Evolutionary conservation across 2,888 invertebrate genomes (phyloP).

Genomic region (Barypeithes pellucidus): DNA sequence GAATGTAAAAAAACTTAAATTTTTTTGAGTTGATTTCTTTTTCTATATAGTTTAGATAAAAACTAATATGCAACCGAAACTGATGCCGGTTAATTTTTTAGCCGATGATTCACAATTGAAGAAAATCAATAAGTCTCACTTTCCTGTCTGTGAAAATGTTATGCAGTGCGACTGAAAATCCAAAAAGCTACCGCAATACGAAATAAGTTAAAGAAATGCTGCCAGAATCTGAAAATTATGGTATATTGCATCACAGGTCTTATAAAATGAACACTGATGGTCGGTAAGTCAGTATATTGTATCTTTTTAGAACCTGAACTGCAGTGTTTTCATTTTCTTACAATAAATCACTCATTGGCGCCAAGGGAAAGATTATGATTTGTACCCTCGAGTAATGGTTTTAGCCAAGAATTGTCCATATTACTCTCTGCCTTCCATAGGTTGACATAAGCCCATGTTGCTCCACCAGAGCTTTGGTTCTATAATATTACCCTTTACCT

Average conservation of each 20-base stretch:
- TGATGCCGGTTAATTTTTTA: not conserved
- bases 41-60: not conserved
- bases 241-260: constrained; percentile 67
- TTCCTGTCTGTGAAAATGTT: not conserved
- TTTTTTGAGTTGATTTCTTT: too few species aligned
- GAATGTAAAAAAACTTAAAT: not conserved
- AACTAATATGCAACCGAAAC: not conserved
- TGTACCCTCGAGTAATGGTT: too few species aligned
- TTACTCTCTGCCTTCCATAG: too few species aligned
- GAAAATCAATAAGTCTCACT: constrained; percentile 18
- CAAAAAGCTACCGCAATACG: not conserved
- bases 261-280: constrained; percentile 67
- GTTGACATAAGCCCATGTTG: too few species aligned
- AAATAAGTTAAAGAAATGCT: constrained; percentile 62
- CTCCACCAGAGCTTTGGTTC: too few species aligned
- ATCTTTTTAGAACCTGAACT: too few species aligned
- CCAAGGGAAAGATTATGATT: too few species aligned
- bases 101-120: not conserved
- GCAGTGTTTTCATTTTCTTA: too few species aligned
- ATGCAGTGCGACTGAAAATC: not conserved
- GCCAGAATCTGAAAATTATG: constrained; percentile 69
- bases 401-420: too few species aligned
- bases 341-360: too few species aligned
- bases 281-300: constrained; percentile 68
- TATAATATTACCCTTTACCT: too few species aligned